Base-by-base conservation (phyloP, 2,113 vertebrate genomes). In the Chinchilla lanigera region DNA sequence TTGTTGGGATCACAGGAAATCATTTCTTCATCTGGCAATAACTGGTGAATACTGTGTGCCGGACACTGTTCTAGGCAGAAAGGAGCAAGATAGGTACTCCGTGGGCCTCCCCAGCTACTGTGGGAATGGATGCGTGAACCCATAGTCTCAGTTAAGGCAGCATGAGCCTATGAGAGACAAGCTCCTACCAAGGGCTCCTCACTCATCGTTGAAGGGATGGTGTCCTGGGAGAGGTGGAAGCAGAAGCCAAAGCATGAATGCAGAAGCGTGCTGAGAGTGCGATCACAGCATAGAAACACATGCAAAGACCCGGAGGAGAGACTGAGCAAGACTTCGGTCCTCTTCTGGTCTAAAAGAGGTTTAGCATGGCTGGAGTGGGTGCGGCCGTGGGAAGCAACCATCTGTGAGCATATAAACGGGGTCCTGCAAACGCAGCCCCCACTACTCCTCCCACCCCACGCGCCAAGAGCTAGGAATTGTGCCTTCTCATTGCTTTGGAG, bases 261-360 rank as follows among this genome's bases (percentile, higher is more conserved):
- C 81, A 35, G 65, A 86, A 52, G 83, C 30, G 0, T 9, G 30
- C 77, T 11, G 20, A 33, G 80, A 80, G 6, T 44, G 3, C 35
- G n/a, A 44, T 35, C 41, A 2, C 0, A 3, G 91, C 7, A 44
- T 33, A 63, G n/a, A 85, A 75, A 16, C n/a, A 61, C 0, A 0
- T 16, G 17, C 54, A 65, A 7, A 82, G 67, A 73, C 77, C 58
- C 56, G 9, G 58, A 54, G 9, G 28, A 52, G n/a, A 69, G 28
- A n/a, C 0, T 2, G 56, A 77, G 75, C 61, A 35, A 88, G 78
- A 38, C 12, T 1, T 0, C 9, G 78, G 83, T 50, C 75, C 26
- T 47, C 44, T 33, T 78, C 28, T 30, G 41, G 7, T 77, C 35
- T 87, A 33, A 78, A 89, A 85, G 38, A 52, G 88, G 47, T n/a